Base-by-base conservation (phyloP, 2,797 vertebrate species). In the Leucoraja ocellata region DNA sequence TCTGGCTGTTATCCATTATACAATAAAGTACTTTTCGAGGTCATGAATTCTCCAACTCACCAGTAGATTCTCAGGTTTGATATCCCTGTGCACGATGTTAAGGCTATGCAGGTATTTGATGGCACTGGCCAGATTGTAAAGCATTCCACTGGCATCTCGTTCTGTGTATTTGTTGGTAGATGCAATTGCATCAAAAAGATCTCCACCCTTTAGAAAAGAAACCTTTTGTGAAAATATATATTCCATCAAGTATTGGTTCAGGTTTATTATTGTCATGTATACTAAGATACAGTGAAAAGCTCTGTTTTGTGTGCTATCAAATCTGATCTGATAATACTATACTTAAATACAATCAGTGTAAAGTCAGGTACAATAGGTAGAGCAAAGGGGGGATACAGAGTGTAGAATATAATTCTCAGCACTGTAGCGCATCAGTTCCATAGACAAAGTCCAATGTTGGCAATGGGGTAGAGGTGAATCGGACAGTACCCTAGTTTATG, bases 101-200 rank as follows among this genome's bases (percentile, higher is more conserved):
- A 98, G 97, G 95, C 97, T 96, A 94, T 99, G 99, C 95, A 99
- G 97, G 95, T 99, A 99, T 93, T 99, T 99, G 96, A 99, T 98
- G 94, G 98, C 99, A 21, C 98, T 99, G 94, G 97, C 97, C 95
- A 99, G 96, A 95, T 99, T 99, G 95, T 99, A 99, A 93, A 99
- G 96, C 99, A 99, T 99, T 76, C 97, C 98, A 93, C 98, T 98
- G 94, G 98, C 99, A 18, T 99, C 98, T 8, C 98, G 95, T 94
- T 99, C 99, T 0, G 98, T 99, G 94, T 99, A 99, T 95, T 98
- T 99, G 96, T 97, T 99, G 73, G 98, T 98, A 83, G 98, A 99
- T 32, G 97, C 99, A 94, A 99, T 98, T 93, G 99, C 98, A 94
- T 99, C 98, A 68, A 99, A 99, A 91, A 99, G 98, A 94, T 99